Base-by-base conservation (phyloP, 2,797 vertebrate genomes). In the Scyliorhinus canicula region DNA sequence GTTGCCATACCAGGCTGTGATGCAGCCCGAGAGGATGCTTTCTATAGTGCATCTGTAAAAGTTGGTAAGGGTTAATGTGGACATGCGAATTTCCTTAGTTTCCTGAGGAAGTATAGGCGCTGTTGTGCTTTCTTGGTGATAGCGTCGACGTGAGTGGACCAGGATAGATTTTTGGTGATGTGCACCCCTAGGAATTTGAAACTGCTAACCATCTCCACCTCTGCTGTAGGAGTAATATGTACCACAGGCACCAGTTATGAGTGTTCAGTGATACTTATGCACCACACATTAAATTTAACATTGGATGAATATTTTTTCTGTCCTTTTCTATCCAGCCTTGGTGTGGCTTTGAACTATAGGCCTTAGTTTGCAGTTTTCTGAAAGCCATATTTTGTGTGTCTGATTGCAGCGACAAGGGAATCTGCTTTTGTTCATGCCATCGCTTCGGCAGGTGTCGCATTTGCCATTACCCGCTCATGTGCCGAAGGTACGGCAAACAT, bases 341-440 rank as follows among this genome's bases (percentile, higher is more conserved):
- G 9, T 90, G 35, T 26, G n/a, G n/a, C 31, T 35, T n/a, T 60
- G 14, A 60, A 60, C 60, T 57, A 40, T 60, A 90, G 55, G 60
- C 7, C n/a, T 63, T 63, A 19, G 35, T 31, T 69, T 28, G 12
- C 47, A 67, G 11, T 47, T 12, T 94, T 95, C 31, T 91, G 0
- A 69, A 95, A 26, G 31, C 31, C 12, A 1, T 1, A 1, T 21
- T 67, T n/a, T 95, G 4, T 50, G 16, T 95, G n/a, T 82, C 55
- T 95, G 28, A 8, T 79, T 79, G 31, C 97, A 99, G 99, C 99
- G 85, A 99, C 99, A 85, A 97, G 99, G 84, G 99, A 99, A 96
- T 99, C 99, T 0, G 98, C 99, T 55, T 99, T 99, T 0, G 99
- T 99, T 95, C 99, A 99, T 0, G 99, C 99, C 60, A 99, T 99